Base-by-base conservation (phyloP, 53 echinoderm and acorn worm species). In the Actinopyga echinites region DNA sequence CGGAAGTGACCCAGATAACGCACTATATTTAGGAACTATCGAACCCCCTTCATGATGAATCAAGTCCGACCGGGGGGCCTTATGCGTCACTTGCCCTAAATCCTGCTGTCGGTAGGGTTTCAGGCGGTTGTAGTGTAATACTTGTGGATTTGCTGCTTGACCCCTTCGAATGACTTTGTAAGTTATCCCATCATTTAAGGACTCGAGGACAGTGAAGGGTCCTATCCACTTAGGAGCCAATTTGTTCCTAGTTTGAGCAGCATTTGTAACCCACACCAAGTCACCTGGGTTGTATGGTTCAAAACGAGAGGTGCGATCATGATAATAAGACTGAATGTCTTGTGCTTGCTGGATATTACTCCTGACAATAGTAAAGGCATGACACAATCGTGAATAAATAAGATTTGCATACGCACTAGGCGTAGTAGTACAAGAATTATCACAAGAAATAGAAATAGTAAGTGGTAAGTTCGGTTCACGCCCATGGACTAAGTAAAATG, bases 401-500 rank as follows among this genome's bases (percentile, higher is more conserved):
- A 29, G 30, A 30, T 26, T 65, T 65, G 65, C 65, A 30, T 65
- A 65, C 30, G 6, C 12, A 29, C 30, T 34, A 2, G 65, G 31
- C 4, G 30, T 19, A 65, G 29, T 65, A 26, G 32, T 4, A 65
- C 26, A 29, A 65, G 3, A 1, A 65, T 65, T 34, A 24, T 30
- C 59, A 32, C 6, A 20, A 20, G 60, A 58, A 4, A 42, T 31
- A 32, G 57, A 62, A n/a, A 85, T 30, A 37, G 24, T 43, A 7
- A 69, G 32, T 15, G 92, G 88, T 55, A 88, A 62, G 24, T 81
- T 45, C 5, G 92, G 82, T 34, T 88, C 82, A 59, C 88, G 77
- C 22, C 85, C 88, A 40, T 88, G 65, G 11, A 75, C 82, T 19
- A 92, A 56, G 56, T 85, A 91, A 69, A 74, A 85, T 55, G 91